phyloP scores from a whole-genome alignment of 2,113 vertebrate species.

The Zosterops pallidus region DNA sequence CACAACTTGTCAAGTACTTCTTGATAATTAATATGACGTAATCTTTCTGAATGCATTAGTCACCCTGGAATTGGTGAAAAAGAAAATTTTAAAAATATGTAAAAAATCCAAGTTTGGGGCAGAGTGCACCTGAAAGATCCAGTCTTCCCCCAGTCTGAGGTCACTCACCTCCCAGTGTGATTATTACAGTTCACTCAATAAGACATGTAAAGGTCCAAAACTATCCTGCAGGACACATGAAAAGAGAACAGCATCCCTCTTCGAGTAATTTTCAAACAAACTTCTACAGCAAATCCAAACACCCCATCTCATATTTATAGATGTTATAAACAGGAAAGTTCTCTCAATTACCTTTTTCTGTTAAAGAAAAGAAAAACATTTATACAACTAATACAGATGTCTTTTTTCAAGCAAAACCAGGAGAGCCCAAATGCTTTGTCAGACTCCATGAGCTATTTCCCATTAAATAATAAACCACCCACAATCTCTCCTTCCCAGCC shows the following conservation, averaged over 20 bases:
- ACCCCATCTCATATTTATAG: slow-evolving; percentile 45
- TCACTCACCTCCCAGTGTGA: neutral
- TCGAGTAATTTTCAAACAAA: neutral
- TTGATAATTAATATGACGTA: neutral
- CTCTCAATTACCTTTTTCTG: slow-evolving; percentile 1
- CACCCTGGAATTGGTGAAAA: neutral
- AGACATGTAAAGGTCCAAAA: neutral
- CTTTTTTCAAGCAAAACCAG: slow-evolving; percentile 2
- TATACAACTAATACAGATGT: slow-evolving; percentile 29
- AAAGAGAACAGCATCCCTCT: neutral
- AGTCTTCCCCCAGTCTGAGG: neutral
- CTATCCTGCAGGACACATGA: neutral
- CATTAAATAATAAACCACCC: neutral
- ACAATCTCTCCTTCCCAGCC: neutral
- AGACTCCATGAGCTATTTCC: neutral
- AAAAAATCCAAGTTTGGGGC: neutral
- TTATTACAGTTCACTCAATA: neutral
- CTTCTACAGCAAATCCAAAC: slow-evolving; percentile 38
- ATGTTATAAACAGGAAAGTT: slow-evolving; percentile 66
- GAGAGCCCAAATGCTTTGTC: slow-evolving; percentile 1
- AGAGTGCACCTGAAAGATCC: neutral
- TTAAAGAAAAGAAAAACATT: slow-evolving; percentile 48
- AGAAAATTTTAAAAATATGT: neutral
- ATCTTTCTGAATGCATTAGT: neutral
- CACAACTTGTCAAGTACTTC: neutral